These are phyloP conservation scores for Drosophila longiperda DNA, from an alignment of 2,888 invertebrate genomes.

Conservation along the genomic window DNA sequence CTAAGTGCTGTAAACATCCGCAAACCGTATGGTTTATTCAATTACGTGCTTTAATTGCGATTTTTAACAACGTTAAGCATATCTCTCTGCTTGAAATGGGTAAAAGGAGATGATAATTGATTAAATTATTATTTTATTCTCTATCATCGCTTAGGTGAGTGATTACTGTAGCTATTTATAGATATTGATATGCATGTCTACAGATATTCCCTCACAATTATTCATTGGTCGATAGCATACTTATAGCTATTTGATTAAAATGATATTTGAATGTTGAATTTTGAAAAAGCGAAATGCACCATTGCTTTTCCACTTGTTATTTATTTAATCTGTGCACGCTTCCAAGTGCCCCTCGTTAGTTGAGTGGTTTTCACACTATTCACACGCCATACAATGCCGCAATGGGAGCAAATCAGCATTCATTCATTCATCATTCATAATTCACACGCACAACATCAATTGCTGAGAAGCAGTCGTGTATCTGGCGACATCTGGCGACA, in stretches of 20 bases:
- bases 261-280: neutral
- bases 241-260: neutral
- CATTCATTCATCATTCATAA: conserved; percentile 5
- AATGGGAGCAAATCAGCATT: conserved; percentile 17
- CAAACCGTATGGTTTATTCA: neutral
- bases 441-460: conserved; percentile 47
- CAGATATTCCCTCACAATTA: too few species aligned
- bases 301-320: conserved; percentile 28
- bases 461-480: conserved; percentile 4
- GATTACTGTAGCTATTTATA: neutral
- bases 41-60: neutral
- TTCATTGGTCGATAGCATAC: too few species aligned
- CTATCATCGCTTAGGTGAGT: neutral
- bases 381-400: conserved; percentile 35
- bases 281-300: conserved; percentile 45
- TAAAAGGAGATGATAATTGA: neutral
- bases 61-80: neutral
- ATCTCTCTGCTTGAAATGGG: neutral
- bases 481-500: conserved; percentile 53
- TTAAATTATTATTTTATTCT: neutral
- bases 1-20: neutral
- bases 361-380: conserved; percentile 21
- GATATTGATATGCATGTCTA: neutral
- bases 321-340: conserved; percentile 3
- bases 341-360: conserved; percentile 2